Conservation (phyloP, 1,140 invertebrate genomes). For the Hetaerina americana region DNA sequence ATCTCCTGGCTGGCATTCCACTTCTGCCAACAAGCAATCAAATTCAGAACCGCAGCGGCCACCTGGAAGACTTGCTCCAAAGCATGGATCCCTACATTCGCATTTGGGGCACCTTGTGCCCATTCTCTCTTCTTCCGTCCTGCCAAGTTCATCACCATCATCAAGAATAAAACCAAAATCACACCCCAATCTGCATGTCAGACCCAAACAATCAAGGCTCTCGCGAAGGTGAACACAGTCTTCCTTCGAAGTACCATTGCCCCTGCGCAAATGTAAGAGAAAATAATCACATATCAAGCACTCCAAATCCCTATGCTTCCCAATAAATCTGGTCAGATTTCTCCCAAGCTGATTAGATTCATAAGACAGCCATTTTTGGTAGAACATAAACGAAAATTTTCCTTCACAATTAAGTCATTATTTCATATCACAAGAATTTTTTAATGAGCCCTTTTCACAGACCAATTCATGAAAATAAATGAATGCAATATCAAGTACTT, state of each 20-base stretch:
- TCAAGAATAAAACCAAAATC: constrained; percentile 67
- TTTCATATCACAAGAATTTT: no score
- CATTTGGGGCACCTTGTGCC: constrained; percentile 56
- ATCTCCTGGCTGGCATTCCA: constrained; percentile 55
- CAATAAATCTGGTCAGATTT: no score
- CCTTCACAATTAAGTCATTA: no score
- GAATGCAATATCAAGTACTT: no score
- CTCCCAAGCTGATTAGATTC: no score
- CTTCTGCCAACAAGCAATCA: constrained; percentile 63
- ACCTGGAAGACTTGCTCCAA: constrained; percentile 41
- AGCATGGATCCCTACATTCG: constrained; percentile 65
- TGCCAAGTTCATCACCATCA: background rate
- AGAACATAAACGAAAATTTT: no score
- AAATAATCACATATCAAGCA: no score
- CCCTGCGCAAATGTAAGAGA: no score
- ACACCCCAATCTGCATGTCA: constrained; percentile 64
- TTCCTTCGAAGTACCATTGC: constrained; percentile 21
- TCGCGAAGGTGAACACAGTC: constrained; percentile 40
- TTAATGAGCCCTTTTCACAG: no score
- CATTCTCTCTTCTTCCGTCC: constrained; percentile 12
- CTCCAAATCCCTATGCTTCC: no score
- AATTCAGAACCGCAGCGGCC: constrained; percentile 28
- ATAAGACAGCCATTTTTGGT: no score
- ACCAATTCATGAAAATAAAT: no score
- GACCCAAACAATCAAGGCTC: constrained; percentile 45